Evolutionary conservation across 2,113 vertebrate genomes (phyloP), one percentile per base, ranked within the genome.

Genomic region (Chamaea fasciata): DNA sequence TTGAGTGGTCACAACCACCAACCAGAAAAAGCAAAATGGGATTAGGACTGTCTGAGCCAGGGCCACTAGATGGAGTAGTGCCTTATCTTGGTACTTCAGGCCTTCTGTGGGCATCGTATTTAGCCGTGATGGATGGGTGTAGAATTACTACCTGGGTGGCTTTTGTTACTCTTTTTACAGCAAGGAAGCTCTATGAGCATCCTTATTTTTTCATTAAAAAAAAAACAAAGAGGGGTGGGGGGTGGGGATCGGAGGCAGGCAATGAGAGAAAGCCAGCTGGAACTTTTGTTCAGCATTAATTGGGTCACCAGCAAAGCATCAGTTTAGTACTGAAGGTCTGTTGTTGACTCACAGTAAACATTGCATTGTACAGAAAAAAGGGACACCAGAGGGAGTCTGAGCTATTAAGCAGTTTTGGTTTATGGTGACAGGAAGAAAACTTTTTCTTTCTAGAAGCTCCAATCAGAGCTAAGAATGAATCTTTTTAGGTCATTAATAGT

Each of bases 1-100:
- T 63, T 19, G 31, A 9, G 18, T 69, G 70, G 57, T 76, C 22
- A 2, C 2, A 7, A 59, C 20, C 53, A 27, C 10, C 59, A 52
- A 4, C 23, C 31, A 4, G 63, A 74, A 77, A 49, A 57, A 27
- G 26, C 1, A 0, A 5, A 55, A 12, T 6, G 33, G 28, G 18
- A 33, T 69, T 85, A 35, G 53, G 35, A 27, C 37, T 53, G 56
- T 87, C 30, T 69, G 31, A 70, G 30, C 31, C 57, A 50, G 35
- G 73, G 35, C 97, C 97, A 59, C 96, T 97, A 98, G 97, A 63
- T 95, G 97, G 97, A 73, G 96, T 67, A 62, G 23, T 96, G 62
- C 15, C 3, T 79, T 73, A 27, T 56, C 85, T 79, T 39, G 31
- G 3, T 82, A 3, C 46, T 64, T 91, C n/a, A 24, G 47, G 37